Evolutionary conservation across 2,888 invertebrate genomes (phyloP).

Genomic region (Noctua pronuba): DNA sequence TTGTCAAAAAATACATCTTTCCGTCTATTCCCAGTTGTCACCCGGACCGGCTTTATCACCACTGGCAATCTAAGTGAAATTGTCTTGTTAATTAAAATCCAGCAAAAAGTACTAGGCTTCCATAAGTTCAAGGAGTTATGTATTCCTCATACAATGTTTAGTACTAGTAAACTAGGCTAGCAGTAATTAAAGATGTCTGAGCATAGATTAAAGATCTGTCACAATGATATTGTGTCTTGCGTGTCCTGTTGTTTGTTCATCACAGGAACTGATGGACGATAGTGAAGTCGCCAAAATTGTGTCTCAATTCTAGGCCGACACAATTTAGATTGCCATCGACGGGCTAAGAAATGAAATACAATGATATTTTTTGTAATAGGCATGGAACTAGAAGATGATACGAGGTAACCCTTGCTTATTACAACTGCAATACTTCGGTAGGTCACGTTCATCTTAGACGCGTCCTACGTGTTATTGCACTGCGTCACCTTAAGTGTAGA

Average conservation of each 20-base stretch:
- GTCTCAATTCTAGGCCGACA: no score
- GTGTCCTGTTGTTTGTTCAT: no score
- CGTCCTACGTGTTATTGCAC: background rate
- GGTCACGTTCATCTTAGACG: conserved; percentile 7
- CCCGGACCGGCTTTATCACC: background rate
- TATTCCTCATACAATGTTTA: background rate
- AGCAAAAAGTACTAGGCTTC: background rate
- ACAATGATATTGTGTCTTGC: background rate
- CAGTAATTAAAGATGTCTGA: no score
- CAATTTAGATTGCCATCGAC: no score
- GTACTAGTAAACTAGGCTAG: background rate
- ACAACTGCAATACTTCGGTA: conserved; percentile 5
- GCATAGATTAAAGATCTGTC: no score
- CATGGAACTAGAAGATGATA: background rate
- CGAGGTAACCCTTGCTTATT: background rate
- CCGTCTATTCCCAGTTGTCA: background rate
- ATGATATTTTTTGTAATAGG: background rate
- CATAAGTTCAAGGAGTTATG: background rate
- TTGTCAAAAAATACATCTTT: no score
- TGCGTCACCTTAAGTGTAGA: background rate
- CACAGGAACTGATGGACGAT: no score
- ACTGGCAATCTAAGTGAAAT: background rate
- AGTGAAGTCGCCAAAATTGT: no score
- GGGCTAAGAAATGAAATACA: no score
- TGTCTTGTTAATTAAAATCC: background rate